Evolutionary conservation across 2,888 invertebrate genomes (phyloP).

Genomic region (Lysandra coridon): DNA sequence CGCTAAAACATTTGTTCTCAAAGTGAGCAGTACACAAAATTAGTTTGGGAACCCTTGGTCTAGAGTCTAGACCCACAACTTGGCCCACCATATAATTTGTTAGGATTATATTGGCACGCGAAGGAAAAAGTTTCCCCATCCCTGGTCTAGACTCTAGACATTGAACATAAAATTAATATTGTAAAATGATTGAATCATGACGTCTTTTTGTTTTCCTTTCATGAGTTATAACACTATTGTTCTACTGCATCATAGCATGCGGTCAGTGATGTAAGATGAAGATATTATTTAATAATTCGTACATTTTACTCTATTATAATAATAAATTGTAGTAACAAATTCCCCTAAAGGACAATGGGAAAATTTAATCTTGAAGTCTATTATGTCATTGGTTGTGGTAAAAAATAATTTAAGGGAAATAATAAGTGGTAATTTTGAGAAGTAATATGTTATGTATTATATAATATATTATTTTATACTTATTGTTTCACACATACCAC

Average conservation of each 20-base stretch:
- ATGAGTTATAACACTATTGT: not conserved
- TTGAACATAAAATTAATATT: not conserved
- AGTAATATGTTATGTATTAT: not conserved
- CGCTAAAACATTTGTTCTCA: too few species aligned
- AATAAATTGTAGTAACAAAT: too few species aligned
- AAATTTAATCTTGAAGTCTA: too few species aligned
- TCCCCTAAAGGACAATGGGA: too few species aligned
- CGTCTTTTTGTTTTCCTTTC: not conserved
- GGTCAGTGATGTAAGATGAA: not conserved
- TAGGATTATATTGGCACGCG: too few species aligned
- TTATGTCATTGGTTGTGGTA: not conserved
- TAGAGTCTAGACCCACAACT: not conserved
- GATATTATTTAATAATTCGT: not conserved
- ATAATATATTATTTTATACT: not conserved
- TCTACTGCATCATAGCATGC: not conserved
- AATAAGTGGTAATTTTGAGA: not conserved
- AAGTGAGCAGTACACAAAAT: too few species aligned
- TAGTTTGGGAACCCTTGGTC: too few species aligned
- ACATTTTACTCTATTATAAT: not conserved
- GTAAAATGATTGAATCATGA: not conserved
- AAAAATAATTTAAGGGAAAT: not conserved
- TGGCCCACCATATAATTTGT: too few species aligned
- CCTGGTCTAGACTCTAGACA: not conserved
- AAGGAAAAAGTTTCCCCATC: too few species aligned
- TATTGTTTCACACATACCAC: not conserved